Base-by-base conservation (phyloP, 2,888 invertebrate genomes). In the Lingula anatina region DNA sequence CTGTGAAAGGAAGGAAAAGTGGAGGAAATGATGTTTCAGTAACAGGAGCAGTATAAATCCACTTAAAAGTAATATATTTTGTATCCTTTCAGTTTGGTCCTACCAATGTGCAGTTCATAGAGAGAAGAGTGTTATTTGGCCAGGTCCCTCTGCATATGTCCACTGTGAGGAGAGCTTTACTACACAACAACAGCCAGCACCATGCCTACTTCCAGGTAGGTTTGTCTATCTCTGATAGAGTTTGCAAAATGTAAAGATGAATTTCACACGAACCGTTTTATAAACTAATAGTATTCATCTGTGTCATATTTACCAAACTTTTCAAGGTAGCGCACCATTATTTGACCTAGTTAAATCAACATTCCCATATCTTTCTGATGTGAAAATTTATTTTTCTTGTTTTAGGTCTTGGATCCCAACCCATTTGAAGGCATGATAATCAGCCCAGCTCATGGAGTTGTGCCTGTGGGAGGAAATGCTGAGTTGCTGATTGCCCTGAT, bases 121-220 rank as follows among this genome's bases (percentile, higher is more conserved):
- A 76, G 44, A 62, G 69, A 37, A 60, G 76, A 21, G 60, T 77
- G 23, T 64, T 65, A 53, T 76, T 77, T 62, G 74, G 75, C 3
- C 60, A 67, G 49, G 70, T 74, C 3, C 75, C 77, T 5, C 64
- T 77, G 37, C 70, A 77, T 54, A 59, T 77, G 49, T 67, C 71
- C 21, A 70, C 76, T 3, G 65, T 64, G 12, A 61, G 65, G 31
- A 66, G 59, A 37, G 75, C 71, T 5, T 57, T 68, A 18, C 60
- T 77, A 46, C 64, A 69, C 18, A 77, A 77, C 59, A 62, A 64
- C 9, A 69, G 76, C 36, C 61, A 57, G 28, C 70, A 72, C 54
- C 76, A 75, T 56, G 75, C 73, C 27, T 77, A 68, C 57, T 77
- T 74, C 55, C 71, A 75, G 68, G 76, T 77, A 50, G 43, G 46